phyloP scores from a whole-genome alignment of 2,888 invertebrate genomes.

The Plagiodera versicolora region DNA sequence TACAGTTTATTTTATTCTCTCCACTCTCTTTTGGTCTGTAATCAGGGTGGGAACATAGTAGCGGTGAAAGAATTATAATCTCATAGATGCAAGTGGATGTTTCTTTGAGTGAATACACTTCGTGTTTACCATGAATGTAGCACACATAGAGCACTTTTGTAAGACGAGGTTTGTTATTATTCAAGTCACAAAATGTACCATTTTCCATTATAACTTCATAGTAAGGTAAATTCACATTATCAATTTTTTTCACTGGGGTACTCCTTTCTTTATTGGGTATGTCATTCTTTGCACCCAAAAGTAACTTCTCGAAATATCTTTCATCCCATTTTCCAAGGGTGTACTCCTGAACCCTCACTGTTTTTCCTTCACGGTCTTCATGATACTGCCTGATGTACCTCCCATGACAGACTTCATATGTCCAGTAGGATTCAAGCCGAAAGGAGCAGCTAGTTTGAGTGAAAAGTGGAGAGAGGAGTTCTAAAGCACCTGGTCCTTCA shows the following conservation, averaged over 20 bases:
- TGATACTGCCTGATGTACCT: constrained; percentile 91
- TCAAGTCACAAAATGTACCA: constrained; percentile 92
- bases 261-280: constrained; percentile 58
- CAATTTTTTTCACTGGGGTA: constrained; percentile 71
- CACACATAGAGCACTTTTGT: constrained; percentile 88
- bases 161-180: constrained; percentile 72
- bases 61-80: constrained; percentile 82
- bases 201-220: constrained; percentile 83
- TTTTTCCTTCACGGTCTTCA: constrained; percentile 88
- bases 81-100: constrained; percentile 94
- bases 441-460: constrained; percentile 74
- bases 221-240: constrained; percentile 86
- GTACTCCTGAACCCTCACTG: constrained; percentile 82
- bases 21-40: constrained; percentile 79
- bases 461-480: constrained; percentile 76
- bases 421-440: constrained; percentile 89
- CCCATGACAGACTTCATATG: constrained; percentile 95
- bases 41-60: constrained; percentile 86
- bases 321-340: constrained; percentile 78
- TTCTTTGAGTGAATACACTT: constrained; percentile 91
- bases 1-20: constrained; percentile 76
- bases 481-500: constrained; percentile 74
- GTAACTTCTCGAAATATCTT: constrained; percentile 63
- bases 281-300: constrained; percentile 56
- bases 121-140: constrained; percentile 84